A percentile compares a stretch with the other conserved stretches of the same genome.
These are phyloP conservation scores for Oriolus oriolus DNA, from an alignment of 2,113 vertebrate species.

Conservation along the genomic window DNA sequence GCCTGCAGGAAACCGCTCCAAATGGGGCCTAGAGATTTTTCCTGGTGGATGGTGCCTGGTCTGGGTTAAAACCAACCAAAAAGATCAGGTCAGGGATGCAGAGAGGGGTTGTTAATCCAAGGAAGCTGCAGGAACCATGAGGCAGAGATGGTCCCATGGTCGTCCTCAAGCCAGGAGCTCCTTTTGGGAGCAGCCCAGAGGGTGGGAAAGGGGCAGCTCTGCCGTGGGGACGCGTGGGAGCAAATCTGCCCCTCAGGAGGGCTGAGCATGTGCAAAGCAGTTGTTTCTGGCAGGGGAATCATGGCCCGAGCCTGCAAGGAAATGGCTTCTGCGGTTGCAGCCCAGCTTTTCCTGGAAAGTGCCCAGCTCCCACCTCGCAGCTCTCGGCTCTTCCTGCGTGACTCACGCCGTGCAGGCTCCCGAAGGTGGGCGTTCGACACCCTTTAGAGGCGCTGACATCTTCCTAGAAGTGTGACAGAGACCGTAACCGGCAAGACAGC, in stretches of 20 bases:
- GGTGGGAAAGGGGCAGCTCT: background rate
- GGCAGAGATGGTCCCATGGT: accelerated
- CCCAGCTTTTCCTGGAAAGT: conserved; percentile 46
- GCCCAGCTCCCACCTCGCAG: conserved; percentile 26
- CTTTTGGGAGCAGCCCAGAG: background rate
- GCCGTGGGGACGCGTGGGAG: background rate
- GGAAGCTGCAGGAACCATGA: background rate
- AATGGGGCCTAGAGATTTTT: background rate
- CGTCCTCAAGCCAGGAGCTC: background rate
- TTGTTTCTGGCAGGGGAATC: background rate
- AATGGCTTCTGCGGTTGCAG: conserved; percentile 15
- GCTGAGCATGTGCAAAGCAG: background rate
- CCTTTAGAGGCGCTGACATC: background rate
- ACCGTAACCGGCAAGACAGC: accelerated
- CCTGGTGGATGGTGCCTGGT: background rate
- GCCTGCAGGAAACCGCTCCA: background rate
- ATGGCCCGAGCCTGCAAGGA: background rate
- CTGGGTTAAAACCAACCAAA: background rate
- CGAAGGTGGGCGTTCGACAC: background rate
- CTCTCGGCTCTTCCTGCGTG: conserved; percentile 1
- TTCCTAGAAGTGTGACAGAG: background rate
- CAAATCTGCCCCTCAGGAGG: background rate
- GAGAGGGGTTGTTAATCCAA: background rate
- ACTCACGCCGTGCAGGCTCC: background rate
- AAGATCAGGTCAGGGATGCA: background rate